These are phyloP conservation scores for Halocynthia roretzi DNA, from an alignment of 23 tunicate genomes.

Conservation along the genomic window DNA sequence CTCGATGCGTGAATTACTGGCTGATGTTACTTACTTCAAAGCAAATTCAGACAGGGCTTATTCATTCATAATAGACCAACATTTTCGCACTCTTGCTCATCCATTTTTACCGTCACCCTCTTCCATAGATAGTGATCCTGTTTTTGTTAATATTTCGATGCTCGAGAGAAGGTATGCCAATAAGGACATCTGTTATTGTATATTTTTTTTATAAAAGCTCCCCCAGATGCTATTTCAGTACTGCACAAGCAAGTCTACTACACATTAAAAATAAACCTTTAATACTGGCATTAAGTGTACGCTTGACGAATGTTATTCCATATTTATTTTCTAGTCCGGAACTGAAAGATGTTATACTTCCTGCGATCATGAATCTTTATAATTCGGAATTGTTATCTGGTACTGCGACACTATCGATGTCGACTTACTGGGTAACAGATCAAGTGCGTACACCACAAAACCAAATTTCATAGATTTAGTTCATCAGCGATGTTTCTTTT, in stretches of 20 bases:
- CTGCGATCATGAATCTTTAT: constrained; percentile 2
- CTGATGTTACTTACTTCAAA: constrained; percentile 53
- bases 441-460: not conserved
- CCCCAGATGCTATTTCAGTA: not conserved
- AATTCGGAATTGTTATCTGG: not conserved
- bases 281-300: no score
- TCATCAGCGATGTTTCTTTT: not conserved
- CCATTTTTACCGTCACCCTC: constrained; percentile 55
- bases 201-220: not conserved
- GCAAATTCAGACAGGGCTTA: constrained; percentile 29
- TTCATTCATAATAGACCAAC: constrained; percentile 40
- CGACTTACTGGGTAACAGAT: not conserved
- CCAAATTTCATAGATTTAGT: not conserved
- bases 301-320: not conserved
- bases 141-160: constrained; percentile 13
- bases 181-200: not conserved
- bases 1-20: constrained; percentile 54
- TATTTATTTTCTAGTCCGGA: not conserved
- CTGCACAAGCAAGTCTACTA: not conserved
- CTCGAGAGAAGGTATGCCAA: not conserved
- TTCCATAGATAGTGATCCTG: constrained; percentile 39
- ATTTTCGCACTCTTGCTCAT: constrained; percentile 49
- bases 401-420: not conserved
- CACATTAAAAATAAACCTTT: not conserved
- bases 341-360: not conserved